Conservation (phyloP, 2,113 vertebrate species). For the Nesoenas mayeri region DNA sequence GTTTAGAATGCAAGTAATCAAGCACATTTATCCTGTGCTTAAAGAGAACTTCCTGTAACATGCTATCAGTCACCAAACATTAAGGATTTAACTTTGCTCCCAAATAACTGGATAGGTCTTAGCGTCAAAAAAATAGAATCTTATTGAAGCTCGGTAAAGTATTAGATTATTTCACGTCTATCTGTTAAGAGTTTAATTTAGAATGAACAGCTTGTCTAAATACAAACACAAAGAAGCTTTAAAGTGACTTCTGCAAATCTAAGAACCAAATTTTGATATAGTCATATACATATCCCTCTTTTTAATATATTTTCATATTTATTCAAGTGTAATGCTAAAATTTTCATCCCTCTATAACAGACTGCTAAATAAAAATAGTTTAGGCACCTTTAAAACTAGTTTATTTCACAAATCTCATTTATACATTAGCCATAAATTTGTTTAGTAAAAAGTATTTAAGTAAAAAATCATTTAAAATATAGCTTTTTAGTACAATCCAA, state of each 20-base stretch:
- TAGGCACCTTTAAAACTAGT: slow-evolving; percentile 34
- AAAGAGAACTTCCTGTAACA: background rate
- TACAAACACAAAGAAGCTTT: background rate
- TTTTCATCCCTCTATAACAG: background rate
- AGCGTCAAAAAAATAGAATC: background rate
- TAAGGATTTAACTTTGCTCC: background rate
- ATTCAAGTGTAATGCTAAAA: background rate
- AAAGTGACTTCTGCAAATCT: background rate
- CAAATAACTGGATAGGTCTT: background rate
- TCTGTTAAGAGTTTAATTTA: background rate
- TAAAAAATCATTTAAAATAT: slow-evolving; percentile 20
- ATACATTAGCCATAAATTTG: slow-evolving; percentile 62
- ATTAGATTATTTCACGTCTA: background rate
- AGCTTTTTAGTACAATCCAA: slow-evolving; percentile 39
- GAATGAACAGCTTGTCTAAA: background rate
- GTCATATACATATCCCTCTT: background rate
- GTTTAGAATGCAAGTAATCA: background rate
- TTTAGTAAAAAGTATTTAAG: slow-evolving; percentile 56
- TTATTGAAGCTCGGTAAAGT: background rate
- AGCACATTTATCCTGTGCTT: background rate
- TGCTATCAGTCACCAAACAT: background rate
- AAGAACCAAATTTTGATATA: background rate
- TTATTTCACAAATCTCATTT: slow-evolving; percentile 67
- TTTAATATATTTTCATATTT: background rate
- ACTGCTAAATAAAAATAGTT: background rate